These are phyloP conservation scores for Drosophila testacea DNA, from an alignment of 2,888 invertebrate species.

Conservation along the genomic window DNA sequence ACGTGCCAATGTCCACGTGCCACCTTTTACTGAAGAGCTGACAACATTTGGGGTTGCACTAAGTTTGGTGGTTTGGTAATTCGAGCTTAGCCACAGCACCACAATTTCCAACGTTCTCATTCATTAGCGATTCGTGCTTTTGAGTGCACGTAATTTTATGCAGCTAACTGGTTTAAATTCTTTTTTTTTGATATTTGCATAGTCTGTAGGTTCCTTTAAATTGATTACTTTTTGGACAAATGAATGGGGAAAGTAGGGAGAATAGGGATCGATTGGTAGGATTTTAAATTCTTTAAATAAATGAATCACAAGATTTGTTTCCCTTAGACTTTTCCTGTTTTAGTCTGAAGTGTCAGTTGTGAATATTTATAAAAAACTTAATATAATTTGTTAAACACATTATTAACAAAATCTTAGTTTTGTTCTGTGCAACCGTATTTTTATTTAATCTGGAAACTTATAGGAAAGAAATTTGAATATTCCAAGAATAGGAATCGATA, in stretches of 20 bases:
- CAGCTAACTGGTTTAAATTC: conserved; percentile 22
- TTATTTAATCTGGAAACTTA: background rate
- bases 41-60: conserved; percentile 2
- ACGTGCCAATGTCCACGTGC: conserved; percentile 72
- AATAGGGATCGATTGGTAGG: background rate
- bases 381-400: no score
- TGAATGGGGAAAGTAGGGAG: background rate
- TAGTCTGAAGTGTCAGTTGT: no score
- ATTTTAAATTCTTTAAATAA: background rate
- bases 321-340: no score
- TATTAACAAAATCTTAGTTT: no score
- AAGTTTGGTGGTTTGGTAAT: conserved; percentile 12
- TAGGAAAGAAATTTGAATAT: background rate
- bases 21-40: conserved; percentile 7
- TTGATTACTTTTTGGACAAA: conserved; percentile 8
- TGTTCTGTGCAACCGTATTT: no score
- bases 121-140: conserved; percentile 58
- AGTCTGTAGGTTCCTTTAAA: conserved; percentile 1
- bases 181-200: conserved; percentile 25
- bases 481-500: background rate
- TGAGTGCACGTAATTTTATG: conserved; percentile 24
- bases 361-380: no score
- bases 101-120: conserved; percentile 52
- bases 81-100: conserved; percentile 20
- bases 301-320: no score